Conservation (phyloP, 2,888 invertebrate genomes). For the Caenorhabditis imperialis region DNA sequence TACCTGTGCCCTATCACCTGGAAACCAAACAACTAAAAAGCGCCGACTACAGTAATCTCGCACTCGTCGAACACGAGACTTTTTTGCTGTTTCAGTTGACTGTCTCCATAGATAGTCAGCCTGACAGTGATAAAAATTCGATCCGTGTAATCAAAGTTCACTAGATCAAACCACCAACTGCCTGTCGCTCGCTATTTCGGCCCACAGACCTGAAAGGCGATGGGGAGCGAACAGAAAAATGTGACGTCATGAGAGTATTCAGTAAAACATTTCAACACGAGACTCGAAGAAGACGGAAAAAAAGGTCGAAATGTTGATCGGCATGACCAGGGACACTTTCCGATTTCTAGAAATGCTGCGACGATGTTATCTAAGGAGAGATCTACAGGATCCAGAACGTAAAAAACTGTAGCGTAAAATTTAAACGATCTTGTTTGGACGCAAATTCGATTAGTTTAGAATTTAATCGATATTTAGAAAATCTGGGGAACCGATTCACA, state of each 20-base stretch:
- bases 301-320: no score
- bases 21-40: constrained; percentile 19
- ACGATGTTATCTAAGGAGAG: no score
- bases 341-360: no score
- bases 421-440: no score
- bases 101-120: background rate
- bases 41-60: background rate
- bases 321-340: no score
- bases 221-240: constrained; percentile 33
- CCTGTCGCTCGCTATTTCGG: constrained; percentile 4
- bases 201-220: background rate
- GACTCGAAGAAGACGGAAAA: no score
- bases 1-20: constrained; percentile 1
- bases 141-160: constrained; percentile 28
- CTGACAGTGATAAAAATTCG: constrained; percentile 22
- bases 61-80: background rate
- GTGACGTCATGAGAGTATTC: constrained; percentile 28
- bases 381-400: no score
- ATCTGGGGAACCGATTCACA: no score
- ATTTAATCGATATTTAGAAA: no score
- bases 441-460: no score
- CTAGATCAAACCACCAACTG: constrained; percentile 25
- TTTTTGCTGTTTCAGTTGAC: background rate
- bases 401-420: no score
- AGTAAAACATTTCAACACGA: no score